phyloP scores from a whole-genome alignment of 1,140 invertebrate genomes.

The Pteromalus puparum region DNA sequence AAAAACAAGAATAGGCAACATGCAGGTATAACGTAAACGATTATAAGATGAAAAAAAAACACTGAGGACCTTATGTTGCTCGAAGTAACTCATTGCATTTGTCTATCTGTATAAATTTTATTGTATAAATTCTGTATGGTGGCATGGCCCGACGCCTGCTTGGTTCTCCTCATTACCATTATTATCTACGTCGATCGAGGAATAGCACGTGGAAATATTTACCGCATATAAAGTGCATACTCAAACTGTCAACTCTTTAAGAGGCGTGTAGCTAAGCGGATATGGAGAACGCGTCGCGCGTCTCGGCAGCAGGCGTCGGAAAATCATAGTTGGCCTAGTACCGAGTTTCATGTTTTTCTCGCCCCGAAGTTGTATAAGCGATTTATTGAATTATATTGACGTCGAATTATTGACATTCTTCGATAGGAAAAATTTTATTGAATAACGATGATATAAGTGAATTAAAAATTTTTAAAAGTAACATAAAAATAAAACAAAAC shows the following conservation, averaged over 20 bases:
- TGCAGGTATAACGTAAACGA: slow-evolving; percentile 50
- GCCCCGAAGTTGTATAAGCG: slow-evolving; percentile 58
- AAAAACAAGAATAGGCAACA: slow-evolving; percentile 54
- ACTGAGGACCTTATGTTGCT: slow-evolving; percentile 64
- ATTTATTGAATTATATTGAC: slow-evolving; percentile 66
- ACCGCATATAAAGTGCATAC: neutral
- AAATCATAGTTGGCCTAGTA: slow-evolving; percentile 73
- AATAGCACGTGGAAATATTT: neutral
- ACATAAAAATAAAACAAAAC: slow-evolving; percentile 31
- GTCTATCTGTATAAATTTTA: slow-evolving; percentile 67
- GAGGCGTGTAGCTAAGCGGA: neutral
- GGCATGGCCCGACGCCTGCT: slow-evolving; percentile 53
- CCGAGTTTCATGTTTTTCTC: slow-evolving; percentile 71
- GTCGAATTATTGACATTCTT: slow-evolving; percentile 68
- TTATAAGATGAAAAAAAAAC: slow-evolving; percentile 52
- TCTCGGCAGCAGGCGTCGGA: neutral
- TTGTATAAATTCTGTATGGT: slow-evolving; percentile 66
- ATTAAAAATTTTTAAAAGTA: slow-evolving; percentile 15
- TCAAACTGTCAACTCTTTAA: neutral
- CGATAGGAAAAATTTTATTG: slow-evolving; percentile 70
- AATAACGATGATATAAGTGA: slow-evolving; percentile 53
- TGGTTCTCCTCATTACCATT: neutral
- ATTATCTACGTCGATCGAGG: neutral
- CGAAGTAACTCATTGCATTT: slow-evolving; percentile 63
- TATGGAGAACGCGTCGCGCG: neutral